Conservation (phyloP, 2,797 vertebrate species). For the Schizopygopsis pylzovi region DNA sequence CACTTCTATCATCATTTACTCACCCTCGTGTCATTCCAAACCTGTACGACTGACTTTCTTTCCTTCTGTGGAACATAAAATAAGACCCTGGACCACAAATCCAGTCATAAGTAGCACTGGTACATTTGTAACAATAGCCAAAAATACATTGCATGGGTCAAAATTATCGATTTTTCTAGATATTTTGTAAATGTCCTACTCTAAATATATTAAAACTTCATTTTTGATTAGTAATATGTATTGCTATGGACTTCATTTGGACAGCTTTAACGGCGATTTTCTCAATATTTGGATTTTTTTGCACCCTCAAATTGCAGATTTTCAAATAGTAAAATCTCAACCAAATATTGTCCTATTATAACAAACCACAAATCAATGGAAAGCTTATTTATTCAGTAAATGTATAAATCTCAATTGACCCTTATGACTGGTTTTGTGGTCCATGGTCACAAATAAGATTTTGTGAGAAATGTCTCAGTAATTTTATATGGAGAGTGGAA, state of each 20-base stretch:
- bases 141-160: not conserved
- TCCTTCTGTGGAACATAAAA: not conserved
- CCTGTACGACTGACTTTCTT: not conserved
- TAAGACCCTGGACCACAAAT: not conserved
- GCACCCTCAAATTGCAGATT: not conserved
- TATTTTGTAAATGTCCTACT: not conserved
- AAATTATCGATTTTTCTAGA: not conserved
- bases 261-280: not conserved
- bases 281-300: not conserved
- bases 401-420: not conserved
- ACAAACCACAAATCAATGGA: not conserved
- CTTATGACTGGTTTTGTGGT: too few species aligned
- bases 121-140: not conserved
- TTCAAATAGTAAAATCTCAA: not conserved
- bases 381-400: not conserved
- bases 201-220: not conserved
- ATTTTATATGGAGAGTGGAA: not conserved
- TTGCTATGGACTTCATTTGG: not conserved
- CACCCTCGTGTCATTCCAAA: not conserved
- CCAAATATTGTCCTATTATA: not conserved
- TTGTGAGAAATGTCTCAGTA: not conserved
- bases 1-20: not conserved
- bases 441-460: not conserved
- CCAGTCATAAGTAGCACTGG: too few species aligned
- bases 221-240: not conserved